These are phyloP conservation scores for Pterocles orientalis DNA, from an alignment of 2,113 vertebrate genomes.

Conservation along the genomic window DNA sequence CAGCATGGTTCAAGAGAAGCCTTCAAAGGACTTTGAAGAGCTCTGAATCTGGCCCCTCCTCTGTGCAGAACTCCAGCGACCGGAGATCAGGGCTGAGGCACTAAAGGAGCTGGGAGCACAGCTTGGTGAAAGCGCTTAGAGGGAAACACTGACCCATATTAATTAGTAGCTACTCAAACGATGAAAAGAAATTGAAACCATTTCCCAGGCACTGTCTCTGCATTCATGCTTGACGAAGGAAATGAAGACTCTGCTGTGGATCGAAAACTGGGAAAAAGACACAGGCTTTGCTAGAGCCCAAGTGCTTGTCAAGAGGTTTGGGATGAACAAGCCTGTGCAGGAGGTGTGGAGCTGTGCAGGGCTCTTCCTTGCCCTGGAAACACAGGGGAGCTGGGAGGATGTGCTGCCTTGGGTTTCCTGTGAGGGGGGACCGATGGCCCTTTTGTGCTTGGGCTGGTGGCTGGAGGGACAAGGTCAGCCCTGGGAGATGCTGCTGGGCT, in stretches of 20 bases:
- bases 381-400: not conserved
- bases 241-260: not conserved
- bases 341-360: not conserved
- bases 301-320: not conserved
- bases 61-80: not conserved
- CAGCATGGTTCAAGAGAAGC: not conserved
- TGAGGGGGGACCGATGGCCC: not conserved
- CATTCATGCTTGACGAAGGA: not conserved
- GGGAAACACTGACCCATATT: not conserved
- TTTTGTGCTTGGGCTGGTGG: not conserved
- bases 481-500: not conserved
- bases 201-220: not conserved
- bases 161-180: not conserved
- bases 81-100: not conserved
- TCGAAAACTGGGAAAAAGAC: not conserved
- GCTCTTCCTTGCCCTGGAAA: not conserved
- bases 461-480: not conserved
- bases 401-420: not conserved
- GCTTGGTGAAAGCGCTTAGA: not conserved
- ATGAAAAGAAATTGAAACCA: not conserved
- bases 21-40: not conserved
- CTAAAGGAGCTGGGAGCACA: not conserved
- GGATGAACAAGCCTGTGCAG: not conserved
- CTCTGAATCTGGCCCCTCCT: not conserved
- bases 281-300: not conserved